Evolutionary conservation across 2,888 invertebrate genomes (phyloP), one percentile per base, ranked within the genome.

Genomic region (Halictus ligatus): DNA sequence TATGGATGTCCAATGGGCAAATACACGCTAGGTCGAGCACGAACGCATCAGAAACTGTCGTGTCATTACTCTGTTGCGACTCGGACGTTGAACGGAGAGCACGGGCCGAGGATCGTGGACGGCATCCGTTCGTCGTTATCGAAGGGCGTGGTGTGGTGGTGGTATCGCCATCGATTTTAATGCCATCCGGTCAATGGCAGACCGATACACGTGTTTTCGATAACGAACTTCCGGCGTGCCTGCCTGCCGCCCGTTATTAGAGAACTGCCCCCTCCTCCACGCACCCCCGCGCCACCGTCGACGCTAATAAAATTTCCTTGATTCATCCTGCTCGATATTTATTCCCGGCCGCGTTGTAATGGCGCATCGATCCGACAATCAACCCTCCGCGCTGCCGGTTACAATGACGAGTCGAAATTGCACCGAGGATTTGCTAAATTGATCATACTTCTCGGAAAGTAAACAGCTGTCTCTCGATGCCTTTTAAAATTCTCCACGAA

Each of bases 1-100:
- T 89, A 92, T 91, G 89, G 92, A 92, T 90, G 91, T 93, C 92
- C 92, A 92, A 92, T 94, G 92, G 92, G 92, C 94, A 94, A 94
- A 94, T 93, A 92, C 92, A 94, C 90, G 93, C 92, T 93, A 93
- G 91, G 92, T 92, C 92, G 92, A 93, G 93, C 93, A 91, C 93
- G 92, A 94, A 93, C 92, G 91, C 90, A 92, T 88, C 89, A 89
- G 90, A 86, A 91, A 88, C 88, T 90, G 89, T 89, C 91, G 91
- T 92, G 91, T 92, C 93, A 92, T 92, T 94, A 93, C 92, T 92
- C 91, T 91, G 92, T 91, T 91, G 91, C 89, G 86, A 86, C 76
- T 74, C 77, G 60, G 60, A 73, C 80, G 87, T 73, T 54, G 72
- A 75, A 84, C 69, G n/a, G 29, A 40, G 46, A 58, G 58, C n/a